These are phyloP conservation scores for Parnassius glacialis DNA, from an alignment of 2,888 invertebrate genomes.

Conservation along the genomic window DNA sequence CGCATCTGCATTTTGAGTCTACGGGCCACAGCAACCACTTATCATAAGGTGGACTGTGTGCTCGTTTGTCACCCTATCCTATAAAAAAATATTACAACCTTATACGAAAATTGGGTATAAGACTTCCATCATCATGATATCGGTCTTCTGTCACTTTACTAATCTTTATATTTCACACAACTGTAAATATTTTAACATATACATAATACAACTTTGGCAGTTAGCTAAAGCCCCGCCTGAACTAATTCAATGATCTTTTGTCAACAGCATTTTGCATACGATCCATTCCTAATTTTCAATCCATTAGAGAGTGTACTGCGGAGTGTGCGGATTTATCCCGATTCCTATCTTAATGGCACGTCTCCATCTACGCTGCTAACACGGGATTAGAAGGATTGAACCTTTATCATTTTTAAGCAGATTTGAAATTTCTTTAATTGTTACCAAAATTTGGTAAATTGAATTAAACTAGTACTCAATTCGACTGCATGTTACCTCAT, in stretches of 20 bases:
- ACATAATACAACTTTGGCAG: background rate
- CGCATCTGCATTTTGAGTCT: too few relatives aligned
- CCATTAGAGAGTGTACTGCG: slow-evolving; percentile 27
- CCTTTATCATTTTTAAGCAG: slow-evolving; percentile 15
- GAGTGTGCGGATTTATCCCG: slow-evolving; percentile 13
- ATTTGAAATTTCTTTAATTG: slow-evolving; percentile 5
- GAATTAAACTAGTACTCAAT: too few relatives aligned
- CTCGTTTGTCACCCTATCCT: too few relatives aligned
- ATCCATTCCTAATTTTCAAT: slow-evolving; percentile 27
- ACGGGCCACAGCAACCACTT: too few relatives aligned
- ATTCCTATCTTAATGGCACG: slow-evolving; percentile 27
- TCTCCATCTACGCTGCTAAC: slow-evolving; percentile 4
- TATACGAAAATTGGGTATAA: too few relatives aligned
- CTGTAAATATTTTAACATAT: too few relatives aligned
- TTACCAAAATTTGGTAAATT: background rate
- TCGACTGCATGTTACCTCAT: too few relatives aligned
- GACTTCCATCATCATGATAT: too few relatives aligned
- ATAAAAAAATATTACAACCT: too few relatives aligned
- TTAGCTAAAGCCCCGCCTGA: slow-evolving; percentile 1
- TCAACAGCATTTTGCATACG: slow-evolving; percentile 17
- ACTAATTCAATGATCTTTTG: slow-evolving; percentile 19
- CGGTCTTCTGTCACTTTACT: too few relatives aligned
- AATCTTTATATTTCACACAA: too few relatives aligned
- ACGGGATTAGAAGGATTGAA: slow-evolving; percentile 21
- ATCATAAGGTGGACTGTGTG: too few relatives aligned